Percentiles rank a stretch among this genome's conserved stretches.
These are phyloP conservation scores for Chrysaora quinquecirrha DNA, from an alignment of 30 jellyfish, hydroid and myxozoan genomes.

Conservation along the genomic window DNA sequence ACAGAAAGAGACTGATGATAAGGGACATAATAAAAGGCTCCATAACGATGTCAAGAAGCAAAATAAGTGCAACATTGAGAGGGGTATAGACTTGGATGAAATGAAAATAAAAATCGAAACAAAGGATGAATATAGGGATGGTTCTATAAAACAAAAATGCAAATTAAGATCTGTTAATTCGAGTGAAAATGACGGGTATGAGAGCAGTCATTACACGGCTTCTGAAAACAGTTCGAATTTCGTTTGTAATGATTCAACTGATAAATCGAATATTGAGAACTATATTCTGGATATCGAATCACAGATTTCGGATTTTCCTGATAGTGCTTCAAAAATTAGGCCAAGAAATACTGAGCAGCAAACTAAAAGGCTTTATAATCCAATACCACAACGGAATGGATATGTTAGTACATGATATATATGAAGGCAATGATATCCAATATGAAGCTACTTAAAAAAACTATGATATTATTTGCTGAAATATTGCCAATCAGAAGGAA, in stretches of 20 bases:
- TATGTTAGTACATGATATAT: not conserved
- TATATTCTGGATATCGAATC: constrained; percentile 45
- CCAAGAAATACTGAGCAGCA: not conserved
- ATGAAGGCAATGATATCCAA: too few species aligned
- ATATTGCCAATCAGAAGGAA: too few species aligned
- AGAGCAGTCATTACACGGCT: constrained; percentile 47
- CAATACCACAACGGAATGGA: not conserved
- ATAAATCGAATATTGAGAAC: not conserved
- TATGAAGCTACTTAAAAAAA: too few species aligned
- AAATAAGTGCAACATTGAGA: too few species aligned
- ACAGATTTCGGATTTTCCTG: constrained; percentile 66
- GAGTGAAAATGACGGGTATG: constrained; percentile 58
- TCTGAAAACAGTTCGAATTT: constrained; percentile 29
- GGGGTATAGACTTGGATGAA: too few species aligned
- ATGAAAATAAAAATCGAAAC: too few species aligned
- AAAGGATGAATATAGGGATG: too few species aligned
- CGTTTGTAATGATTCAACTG: constrained; percentile 25
- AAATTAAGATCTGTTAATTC: constrained; percentile 32
- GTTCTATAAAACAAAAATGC: not conserved
- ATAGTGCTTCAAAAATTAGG: constrained; percentile 11
- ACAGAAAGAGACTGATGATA: too few species aligned
- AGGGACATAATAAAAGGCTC: too few species aligned
- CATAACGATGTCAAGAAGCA: too few species aligned
- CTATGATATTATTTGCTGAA: too few species aligned
- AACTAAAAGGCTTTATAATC: not conserved